phyloP scores from a whole-genome alignment of 2,797 vertebrate species.

The Rhodeus uyekii region DNA sequence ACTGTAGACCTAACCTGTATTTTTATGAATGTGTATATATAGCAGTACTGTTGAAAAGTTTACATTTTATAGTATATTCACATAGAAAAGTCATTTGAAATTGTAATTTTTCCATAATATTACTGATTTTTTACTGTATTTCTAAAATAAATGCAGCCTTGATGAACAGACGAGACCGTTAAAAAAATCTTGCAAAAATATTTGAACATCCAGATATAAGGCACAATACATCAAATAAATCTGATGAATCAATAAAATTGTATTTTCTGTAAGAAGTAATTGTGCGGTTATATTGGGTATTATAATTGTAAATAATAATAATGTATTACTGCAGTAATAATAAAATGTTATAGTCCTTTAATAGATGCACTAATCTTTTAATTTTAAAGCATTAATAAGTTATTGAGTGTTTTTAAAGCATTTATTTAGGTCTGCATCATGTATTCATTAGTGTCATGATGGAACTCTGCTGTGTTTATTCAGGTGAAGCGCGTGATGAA shows the following conservation, averaged over 20 bases:
- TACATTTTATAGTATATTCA: background rate
- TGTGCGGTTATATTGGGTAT: background rate
- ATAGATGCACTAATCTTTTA: background rate
- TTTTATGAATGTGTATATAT: background rate
- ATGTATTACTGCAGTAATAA: background rate
- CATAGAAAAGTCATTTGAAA: background rate
- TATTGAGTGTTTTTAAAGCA: too few species aligned
- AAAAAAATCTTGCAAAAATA: too few species aligned
- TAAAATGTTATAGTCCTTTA: background rate
- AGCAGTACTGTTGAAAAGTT: background rate
- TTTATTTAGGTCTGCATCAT: background rate
- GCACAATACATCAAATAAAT: too few species aligned
- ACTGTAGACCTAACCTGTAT: background rate
- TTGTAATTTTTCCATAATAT: background rate
- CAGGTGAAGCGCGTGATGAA: constrained; percentile 99
- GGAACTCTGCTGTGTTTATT: background rate
- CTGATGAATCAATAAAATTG: background rate
- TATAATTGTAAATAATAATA: background rate
- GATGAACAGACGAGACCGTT: too few species aligned
- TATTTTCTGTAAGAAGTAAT: background rate
- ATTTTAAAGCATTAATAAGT: too few species aligned
- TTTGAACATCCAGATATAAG: too few species aligned
- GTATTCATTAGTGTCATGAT: background rate
- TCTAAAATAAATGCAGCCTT: too few species aligned
- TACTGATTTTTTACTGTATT: too few species aligned